Evolutionary conservation across 2,113 vertebrate genomes (phyloP), one percentile per base, ranked within the genome.

Genomic region (Agapornis roseicollis): DNA sequence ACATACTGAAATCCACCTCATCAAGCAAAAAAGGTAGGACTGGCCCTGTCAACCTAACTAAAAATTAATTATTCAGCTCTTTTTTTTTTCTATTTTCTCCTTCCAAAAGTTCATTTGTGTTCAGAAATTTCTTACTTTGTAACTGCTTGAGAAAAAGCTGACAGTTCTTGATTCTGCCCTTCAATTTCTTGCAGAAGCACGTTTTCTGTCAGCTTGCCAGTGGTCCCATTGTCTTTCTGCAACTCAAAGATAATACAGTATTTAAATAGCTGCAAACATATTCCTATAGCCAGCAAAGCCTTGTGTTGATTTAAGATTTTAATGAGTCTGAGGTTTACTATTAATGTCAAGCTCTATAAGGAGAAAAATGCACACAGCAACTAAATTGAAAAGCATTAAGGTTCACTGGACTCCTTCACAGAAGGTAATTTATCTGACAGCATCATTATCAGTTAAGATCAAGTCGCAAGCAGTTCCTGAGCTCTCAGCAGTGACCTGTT

Each of bases 101-200:
- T 65, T 85, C 27, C 18, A n/a, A 80, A 70, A 93, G 17, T 77
- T 79, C 65, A 53, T 89, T 85, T 55, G 29, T 31, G 64, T 42
- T 81, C 28, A 94, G 88, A 74, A 86, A 81, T 91, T 93, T 68
- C 98, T 99, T 99, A 99, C 99, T 97, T 98, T 9, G 94, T 97
- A 94, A 99, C 91, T 84, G 99, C 98, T 97, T 98, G 97, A 98
- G 98, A 99, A 98, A 99, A 99, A 95, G 98, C 98, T 94, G 98
- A 97, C 85, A 99, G 98, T 80, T 99, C 99, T 95, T 98, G 98
- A 95, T 99, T 99, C 96, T 99, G 98, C 95, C 98, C 98, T 85
- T 99, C 98, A 83, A 79, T 68, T 93, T 98, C 98, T 82, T 98
- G 98, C 91, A 99, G 97, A 95, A 97, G 93, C 25, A 96, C 94